phyloP scores from a whole-genome alignment of 2,888 invertebrate species.

The Tenthredo mesomela region DNA sequence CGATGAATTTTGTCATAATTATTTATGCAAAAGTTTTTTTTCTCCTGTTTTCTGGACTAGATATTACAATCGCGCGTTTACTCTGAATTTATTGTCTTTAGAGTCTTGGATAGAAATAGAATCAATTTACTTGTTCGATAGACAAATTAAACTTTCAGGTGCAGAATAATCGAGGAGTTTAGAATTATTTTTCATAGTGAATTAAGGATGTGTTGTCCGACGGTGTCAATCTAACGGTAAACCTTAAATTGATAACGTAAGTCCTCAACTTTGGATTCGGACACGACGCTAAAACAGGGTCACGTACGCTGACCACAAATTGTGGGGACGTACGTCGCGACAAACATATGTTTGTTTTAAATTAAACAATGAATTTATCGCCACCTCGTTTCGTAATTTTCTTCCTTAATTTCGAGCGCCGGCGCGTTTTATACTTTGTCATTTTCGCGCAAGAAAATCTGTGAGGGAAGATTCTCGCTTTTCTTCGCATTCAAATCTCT shows the following conservation, averaged over 20 bases:
- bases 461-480: constrained; percentile 71
- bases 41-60: background rate
- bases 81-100: background rate
- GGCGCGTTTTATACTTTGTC: background rate
- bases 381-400: background rate
- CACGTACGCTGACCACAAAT: constrained; percentile 46
- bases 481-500: constrained; percentile 77
- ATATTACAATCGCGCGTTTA: background rate
- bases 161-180: background rate
- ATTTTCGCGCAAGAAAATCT: constrained; percentile 32
- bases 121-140: background rate
- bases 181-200: constrained; percentile 1
- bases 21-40: background rate
- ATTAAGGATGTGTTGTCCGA: constrained; percentile 6
- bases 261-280: constrained; percentile 30
- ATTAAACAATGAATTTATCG: constrained; percentile 31
- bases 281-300: constrained; percentile 45
- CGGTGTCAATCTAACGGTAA: constrained; percentile 38
- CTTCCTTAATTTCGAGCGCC: background rate
- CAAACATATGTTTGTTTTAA: background rate
- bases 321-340: constrained; percentile 34
- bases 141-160: background rate
- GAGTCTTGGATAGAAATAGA: background rate
- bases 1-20: background rate
- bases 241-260: constrained; percentile 41